Conservation (phyloP, 2,113 vertebrate genomes). For the Formicarius rufipectus region DNA sequence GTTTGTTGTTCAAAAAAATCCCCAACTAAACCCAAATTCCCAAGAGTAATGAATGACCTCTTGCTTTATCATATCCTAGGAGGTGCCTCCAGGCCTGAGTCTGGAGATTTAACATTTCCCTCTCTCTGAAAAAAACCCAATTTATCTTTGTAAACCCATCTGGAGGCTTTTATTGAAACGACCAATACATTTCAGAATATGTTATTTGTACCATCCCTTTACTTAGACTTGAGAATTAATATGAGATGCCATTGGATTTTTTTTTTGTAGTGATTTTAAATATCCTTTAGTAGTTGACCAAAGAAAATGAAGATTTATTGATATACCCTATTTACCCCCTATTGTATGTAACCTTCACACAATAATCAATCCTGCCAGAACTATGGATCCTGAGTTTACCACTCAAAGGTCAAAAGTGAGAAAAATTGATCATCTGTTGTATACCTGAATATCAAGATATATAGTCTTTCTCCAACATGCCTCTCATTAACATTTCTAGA, state of each 20-base stretch:
- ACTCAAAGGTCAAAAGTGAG: constrained; percentile 47
- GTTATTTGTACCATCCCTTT: not conserved
- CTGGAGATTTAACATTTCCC: not conserved
- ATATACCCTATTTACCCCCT: not conserved
- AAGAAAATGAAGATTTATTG: constrained; percentile 59
- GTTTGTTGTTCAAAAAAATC: accelerated
- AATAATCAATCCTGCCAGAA: constrained; percentile 16
- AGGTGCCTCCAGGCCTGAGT: not conserved
- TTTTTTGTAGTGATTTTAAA: not conserved
- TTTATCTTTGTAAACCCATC: not conserved
- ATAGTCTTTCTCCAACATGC: not conserved
- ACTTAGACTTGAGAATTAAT: not conserved
- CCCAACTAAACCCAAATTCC: not conserved
- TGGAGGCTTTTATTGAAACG: not conserved
- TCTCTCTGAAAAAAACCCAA: not conserved
- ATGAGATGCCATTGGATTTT: not conserved
- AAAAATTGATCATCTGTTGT: constrained; percentile 52
- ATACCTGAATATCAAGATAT: constrained; percentile 39
- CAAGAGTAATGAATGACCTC: not conserved
- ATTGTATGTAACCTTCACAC: constrained; percentile 36
- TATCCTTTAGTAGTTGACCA: not conserved
- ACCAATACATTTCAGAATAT: not conserved
- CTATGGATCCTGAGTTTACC: constrained; percentile 8
- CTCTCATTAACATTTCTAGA: constrained; percentile 27
- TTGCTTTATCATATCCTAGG: not conserved